These are phyloP conservation scores for Amphipoea oculea DNA, from an alignment of 2,888 invertebrate genomes.

Conservation along the genomic window DNA sequence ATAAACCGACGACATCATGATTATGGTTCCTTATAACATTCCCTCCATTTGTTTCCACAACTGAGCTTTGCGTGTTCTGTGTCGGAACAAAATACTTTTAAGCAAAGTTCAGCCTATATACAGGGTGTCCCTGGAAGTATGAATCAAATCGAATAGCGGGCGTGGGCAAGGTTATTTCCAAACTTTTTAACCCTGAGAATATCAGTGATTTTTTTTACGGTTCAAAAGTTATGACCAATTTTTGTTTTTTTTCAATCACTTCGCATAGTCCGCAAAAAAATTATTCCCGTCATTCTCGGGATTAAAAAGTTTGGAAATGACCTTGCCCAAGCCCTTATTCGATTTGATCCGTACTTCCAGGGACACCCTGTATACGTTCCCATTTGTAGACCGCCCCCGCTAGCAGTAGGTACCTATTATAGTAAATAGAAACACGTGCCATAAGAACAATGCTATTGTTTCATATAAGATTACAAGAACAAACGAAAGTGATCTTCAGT, in stretches of 20 bases:
- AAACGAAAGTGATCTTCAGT: constrained; percentile 70
- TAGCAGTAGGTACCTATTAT: constrained; percentile 38
- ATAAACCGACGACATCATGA: constrained; percentile 12
- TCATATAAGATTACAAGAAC: constrained; percentile 60
- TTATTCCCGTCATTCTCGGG: too few relatives aligned
- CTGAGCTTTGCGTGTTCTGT: constrained; percentile 52
- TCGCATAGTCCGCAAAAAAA: too few relatives aligned
- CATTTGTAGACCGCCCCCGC: constrained; percentile 36
- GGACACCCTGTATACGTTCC: constrained; percentile 7
- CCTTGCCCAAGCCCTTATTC: too few relatives aligned
- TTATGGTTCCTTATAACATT: constrained; percentile 18
- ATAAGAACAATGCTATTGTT: constrained; percentile 64
- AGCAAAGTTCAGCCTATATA: constrained; percentile 16
- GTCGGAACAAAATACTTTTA: constrained; percentile 17
- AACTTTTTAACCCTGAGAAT: too few relatives aligned
- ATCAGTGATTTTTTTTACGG: too few relatives aligned
- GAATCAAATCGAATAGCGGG: too few relatives aligned
- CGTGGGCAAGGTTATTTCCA: too few relatives aligned
- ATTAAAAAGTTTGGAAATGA: too few relatives aligned
- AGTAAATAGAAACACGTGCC: constrained; percentile 47
- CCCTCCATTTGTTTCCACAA: constrained; percentile 29
- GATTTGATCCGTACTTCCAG: too few relatives aligned
- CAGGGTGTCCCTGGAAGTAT: too few relatives aligned
- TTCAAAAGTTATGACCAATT: too few relatives aligned
- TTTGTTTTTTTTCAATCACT: too few relatives aligned